Base-by-base conservation (phyloP, 2,797 vertebrate species). In the Thaleichthys pacificus region DNA sequence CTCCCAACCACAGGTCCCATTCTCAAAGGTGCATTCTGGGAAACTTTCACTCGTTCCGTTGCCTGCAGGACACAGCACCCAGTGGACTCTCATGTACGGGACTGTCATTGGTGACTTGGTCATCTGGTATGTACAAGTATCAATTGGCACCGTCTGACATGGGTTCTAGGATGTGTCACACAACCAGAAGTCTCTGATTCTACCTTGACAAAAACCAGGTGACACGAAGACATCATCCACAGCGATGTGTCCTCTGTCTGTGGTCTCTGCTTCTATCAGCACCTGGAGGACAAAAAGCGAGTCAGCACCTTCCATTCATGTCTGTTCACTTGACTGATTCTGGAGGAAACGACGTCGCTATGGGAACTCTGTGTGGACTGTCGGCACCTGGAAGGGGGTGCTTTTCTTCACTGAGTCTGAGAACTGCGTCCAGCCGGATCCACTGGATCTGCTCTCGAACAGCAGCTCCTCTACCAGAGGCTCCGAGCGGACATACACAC, bases 221-320 rank as follows among this genome's bases (percentile, higher is more conserved):
- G 77, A 90, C 51, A 94, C 47, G 66, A 68, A 81, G 80, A 94
- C 82, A 77, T 94, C 93, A 81, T 94, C 93, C 51, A 94, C 70
- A 64, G 93, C 92, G 56, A 93, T 81, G 35, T 89, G 92, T 65
- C 90, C 92, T 63, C 47, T 68, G 49, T 65, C 76, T 67, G 57
- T 81, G 5, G 84, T 35, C 49, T 92, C 82, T 24, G 91, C 91
- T 71, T 92, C 83, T 0, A 94, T 85, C 77, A 91, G 56, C 79
- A 94, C 81, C 93, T 94, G 74, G 78, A 47, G 38, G 49, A 21
- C 19, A 19, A 56, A 1, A n/a, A 56, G 2, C 15, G 19, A 6
- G 51, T 56, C 51, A 56, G 42, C 11, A 14, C 12, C 12, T 47
- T 47, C 42, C 9, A 42, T 47, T 47, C 9, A 35, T 8, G 32